Percentiles rank a stretch among this genome's conserved stretches.
Evolutionary conservation across 2,888 invertebrate genomes (phyloP).

Genomic region (Lepetodrilus schrolli): DNA sequence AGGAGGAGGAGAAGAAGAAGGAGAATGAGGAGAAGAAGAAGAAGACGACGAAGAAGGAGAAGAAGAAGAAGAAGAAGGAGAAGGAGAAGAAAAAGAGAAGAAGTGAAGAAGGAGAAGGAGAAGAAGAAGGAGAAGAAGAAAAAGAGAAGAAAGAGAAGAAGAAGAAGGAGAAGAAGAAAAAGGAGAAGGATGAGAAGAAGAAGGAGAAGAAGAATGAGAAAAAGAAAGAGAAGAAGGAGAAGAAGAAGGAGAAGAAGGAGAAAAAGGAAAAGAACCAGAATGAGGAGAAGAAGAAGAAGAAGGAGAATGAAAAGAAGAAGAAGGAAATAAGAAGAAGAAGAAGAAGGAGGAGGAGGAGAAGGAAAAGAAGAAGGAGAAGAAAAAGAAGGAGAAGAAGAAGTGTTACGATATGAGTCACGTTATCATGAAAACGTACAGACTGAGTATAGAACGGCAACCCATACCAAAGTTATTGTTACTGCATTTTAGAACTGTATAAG

Average conservation of each 20-base stretch:
- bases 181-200: no score
- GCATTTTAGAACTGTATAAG: no score
- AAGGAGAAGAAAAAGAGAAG: background rate
- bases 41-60: conserved; percentile 8
- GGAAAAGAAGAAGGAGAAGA: conserved; percentile 23
- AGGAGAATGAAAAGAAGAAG: background rate
- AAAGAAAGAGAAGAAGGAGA: conserved; percentile 29
- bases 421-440: background rate
- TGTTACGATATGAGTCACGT: background rate
- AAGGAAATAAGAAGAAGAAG: no score
- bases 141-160: background rate
- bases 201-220: conserved; percentile 10
- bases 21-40: no score
- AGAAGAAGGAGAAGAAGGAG: conserved; percentile 10
- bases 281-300: background rate
- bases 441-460: no score
- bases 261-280: no score
- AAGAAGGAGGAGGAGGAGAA: conserved; percentile 17
- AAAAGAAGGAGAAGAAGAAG: background rate
- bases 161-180: background rate
- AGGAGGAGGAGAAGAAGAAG: background rate
- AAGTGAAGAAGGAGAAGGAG: background rate
- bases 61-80: background rate
- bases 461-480: no score
- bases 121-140: no score